phyloP scores from a whole-genome alignment of 2,113 vertebrate genomes.

The Pterophyllum scalare region DNA sequence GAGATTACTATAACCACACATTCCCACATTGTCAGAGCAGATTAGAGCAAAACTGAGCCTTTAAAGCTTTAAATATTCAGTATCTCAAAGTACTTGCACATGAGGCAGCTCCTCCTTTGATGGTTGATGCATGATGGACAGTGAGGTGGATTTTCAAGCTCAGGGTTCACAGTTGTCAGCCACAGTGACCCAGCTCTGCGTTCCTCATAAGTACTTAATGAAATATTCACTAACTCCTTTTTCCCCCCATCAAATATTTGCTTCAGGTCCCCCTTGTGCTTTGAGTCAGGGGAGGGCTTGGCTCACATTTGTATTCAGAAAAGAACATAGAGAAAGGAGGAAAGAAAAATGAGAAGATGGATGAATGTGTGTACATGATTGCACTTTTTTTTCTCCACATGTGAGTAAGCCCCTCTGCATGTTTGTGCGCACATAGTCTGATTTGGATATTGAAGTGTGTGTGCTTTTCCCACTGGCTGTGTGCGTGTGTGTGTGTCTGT shows the following conservation, averaged over 20 bases:
- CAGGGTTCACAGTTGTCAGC: constrained; percentile 1
- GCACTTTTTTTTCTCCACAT: not conserved
- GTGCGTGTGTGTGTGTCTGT: not conserved
- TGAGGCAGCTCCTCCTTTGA: constrained; percentile 38
- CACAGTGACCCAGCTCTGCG: constrained; percentile 20
- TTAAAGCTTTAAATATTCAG: constrained; percentile 55
- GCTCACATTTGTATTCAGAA: constrained; percentile 40
- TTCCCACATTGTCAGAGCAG: constrained; percentile 19
- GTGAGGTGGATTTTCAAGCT: constrained; percentile 15
- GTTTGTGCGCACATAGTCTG: constrained; percentile 12
- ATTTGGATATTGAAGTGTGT: constrained; percentile 12
- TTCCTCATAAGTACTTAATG: constrained; percentile 52
- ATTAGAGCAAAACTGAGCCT: constrained; percentile 41
- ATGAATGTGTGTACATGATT: not conserved
- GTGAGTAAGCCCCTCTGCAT: not conserved
- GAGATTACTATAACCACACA: not conserved
- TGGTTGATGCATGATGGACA: constrained; percentile 37
- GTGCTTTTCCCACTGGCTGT: not conserved
- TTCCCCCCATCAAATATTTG: constrained; percentile 39
- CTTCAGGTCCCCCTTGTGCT: constrained; percentile 22
- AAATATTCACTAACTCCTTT: constrained; percentile 64
- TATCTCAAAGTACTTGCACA: constrained; percentile 28
- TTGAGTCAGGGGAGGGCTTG: constrained; percentile 7
- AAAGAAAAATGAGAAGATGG: not conserved
- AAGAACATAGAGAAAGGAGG: constrained; percentile 8